A percentile compares a stretch with the other conserved stretches of the same genome.
phyloP scores from a whole-genome alignment of 1,140 invertebrate species.

The Neodiprion pinetum region DNA sequence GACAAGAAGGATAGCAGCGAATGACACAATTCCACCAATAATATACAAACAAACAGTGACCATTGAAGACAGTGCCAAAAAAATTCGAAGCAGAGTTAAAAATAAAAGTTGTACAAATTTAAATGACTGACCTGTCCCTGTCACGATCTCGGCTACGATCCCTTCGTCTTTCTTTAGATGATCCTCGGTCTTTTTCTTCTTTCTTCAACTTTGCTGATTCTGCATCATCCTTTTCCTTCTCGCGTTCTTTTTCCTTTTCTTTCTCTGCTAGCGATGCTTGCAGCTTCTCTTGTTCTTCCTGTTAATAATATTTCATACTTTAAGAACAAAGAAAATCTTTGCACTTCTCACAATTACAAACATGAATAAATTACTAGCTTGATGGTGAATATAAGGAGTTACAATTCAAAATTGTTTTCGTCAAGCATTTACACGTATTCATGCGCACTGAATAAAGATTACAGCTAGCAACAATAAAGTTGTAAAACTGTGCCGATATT shows the following conservation, averaged over 20 bases:
- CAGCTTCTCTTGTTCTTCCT: constrained; percentile 78
- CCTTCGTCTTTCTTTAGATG: constrained; percentile 47
- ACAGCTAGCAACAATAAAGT: too few relatives aligned
- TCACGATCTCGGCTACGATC: constrained; percentile 53
- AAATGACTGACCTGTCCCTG: constrained; percentile 55
- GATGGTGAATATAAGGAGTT: too few relatives aligned
- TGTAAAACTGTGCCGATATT: too few relatives aligned
- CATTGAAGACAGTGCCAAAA: too few relatives aligned
- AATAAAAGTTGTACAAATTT: not conserved
- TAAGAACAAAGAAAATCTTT: not conserved
- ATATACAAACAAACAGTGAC: too few relatives aligned
- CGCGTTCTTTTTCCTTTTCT: constrained; percentile 62
- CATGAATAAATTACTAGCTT: not conserved
- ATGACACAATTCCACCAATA: too few relatives aligned
- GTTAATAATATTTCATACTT: constrained; percentile 27
- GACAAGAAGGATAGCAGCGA: too few relatives aligned
- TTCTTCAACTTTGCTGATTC: constrained; percentile 56
- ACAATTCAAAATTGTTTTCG: too few relatives aligned
- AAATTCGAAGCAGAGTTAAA: not conserved
- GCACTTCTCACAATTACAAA: not conserved
- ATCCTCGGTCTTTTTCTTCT: constrained; percentile 55
- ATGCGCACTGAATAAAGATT: too few relatives aligned
- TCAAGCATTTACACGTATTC: too few relatives aligned
- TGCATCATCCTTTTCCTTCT: constrained; percentile 58
- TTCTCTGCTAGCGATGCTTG: constrained; percentile 67